Base-by-base conservation (phyloP, 2,888 invertebrate genomes). In the Eueremaeus valkanovi region DNA sequence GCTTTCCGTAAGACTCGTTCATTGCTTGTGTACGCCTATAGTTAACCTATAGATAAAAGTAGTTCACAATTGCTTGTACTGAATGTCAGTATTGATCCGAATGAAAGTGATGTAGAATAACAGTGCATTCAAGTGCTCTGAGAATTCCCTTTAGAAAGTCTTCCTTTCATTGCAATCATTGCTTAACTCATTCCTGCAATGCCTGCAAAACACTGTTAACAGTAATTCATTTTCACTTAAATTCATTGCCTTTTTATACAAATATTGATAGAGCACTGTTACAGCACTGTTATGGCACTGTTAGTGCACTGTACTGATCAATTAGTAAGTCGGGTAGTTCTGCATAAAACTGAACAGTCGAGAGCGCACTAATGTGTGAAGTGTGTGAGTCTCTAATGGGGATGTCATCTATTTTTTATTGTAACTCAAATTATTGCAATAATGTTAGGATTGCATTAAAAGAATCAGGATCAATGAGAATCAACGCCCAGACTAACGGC, bases 371-470 rank as follows among this genome's bases (percentile, higher is more conserved):
- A 36, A 66, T 66, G 66, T 66, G 66, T 66, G 36, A 66, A 36
- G 66, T 66, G 6, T 3, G 13, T 36, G 40, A 18, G 36, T 66
- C 27, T 27, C 36, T 66, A 66, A 66, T 66, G 66, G 66, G 66
- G 66, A 66, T 66, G 66, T 66, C 66, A 40, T 66, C 66, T 27
- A 66, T 66, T 66, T 66, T 66, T 66, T 66, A 66, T 58, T 27
- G 27, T 36, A 27, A 16, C 55, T 18, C n/a, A 31, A 66, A 66
- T 66, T 66, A 66, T 66, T 36, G 21, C 66, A 36, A 66, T 66
- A 66, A 66, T 66, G 66, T 66, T 66, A n/a, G 9, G 21, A 33
- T 66, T 16, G 66, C 31, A 21, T 66, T 36, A 11, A n/a, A n/a
- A n/a, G n/a, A n/a, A n/a, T n/a, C n/a, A n/a, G n/a, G n/a, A n/a